Evolutionary conservation across 2,888 invertebrate species (phyloP).

Genomic region (Pammene aurita): DNA sequence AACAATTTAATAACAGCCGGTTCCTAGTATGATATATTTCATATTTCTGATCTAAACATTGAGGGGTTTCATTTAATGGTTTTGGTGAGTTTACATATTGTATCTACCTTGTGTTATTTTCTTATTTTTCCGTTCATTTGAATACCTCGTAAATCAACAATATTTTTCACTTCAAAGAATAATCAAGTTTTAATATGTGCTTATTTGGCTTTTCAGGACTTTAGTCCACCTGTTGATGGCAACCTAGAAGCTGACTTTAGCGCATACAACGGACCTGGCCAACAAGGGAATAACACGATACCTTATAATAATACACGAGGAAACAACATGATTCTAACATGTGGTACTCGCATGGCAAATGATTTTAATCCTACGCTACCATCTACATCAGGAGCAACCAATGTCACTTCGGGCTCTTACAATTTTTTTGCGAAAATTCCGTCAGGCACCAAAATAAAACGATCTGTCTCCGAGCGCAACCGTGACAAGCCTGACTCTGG

Average conservation of each 20-base stretch:
- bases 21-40: too few relatives aligned
- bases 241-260: background rate
- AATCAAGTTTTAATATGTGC: too few relatives aligned
- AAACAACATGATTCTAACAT: too few relatives aligned
- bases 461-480: conserved; percentile 2
- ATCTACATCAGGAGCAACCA: background rate
- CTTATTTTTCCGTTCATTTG: too few relatives aligned
- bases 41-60: too few relatives aligned
- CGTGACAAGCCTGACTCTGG: background rate
- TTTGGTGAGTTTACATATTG: too few relatives aligned
- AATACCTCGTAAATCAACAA: too few relatives aligned
- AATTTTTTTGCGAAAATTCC: background rate
- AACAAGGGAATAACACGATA: background rate
- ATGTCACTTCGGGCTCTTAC: background rate
- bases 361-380: background rate
- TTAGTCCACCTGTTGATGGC: background rate
- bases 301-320: too few relatives aligned
- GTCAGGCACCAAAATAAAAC: conserved; percentile 11
- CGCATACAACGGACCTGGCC: background rate
- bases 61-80: too few relatives aligned
- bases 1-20: too few relatives aligned
- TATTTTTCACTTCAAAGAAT: too few relatives aligned
- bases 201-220: conserved; percentile 10
- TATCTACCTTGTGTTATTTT: too few relatives aligned
- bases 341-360: conserved; percentile 3